Evolutionary conservation across 2,888 invertebrate species (phyloP).

Genomic region (Lathronympha strigana): DNA sequence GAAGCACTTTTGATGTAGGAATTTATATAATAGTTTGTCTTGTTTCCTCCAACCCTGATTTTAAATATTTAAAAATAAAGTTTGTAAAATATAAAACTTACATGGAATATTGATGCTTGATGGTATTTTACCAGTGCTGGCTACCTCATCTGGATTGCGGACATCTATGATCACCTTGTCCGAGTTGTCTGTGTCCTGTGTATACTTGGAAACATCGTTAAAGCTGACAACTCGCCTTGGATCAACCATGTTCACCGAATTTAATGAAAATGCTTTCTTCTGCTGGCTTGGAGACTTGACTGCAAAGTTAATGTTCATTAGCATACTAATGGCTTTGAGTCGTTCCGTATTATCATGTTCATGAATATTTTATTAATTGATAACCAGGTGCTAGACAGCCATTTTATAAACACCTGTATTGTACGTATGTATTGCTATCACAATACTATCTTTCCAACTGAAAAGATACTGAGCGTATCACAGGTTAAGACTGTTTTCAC

Average conservation of each 20-base stretch:
- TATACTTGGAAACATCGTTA: conserved; percentile 71
- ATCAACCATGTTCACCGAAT: conserved; percentile 63
- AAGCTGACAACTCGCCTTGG: conserved; percentile 69
- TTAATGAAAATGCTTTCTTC: conserved; percentile 43
- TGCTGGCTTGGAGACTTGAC: conserved; percentile 30
- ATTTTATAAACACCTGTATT: too few species aligned
- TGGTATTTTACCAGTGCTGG: conserved; percentile 88
- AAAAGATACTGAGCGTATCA: too few species aligned
- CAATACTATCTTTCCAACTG: too few species aligned
- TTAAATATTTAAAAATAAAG: background rate
- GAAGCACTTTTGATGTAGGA: too few species aligned
- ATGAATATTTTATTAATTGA: conserved; percentile 10
- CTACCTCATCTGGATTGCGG: conserved; percentile 88
- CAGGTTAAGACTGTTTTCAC: background rate
- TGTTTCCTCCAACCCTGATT: too few species aligned
- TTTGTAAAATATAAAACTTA: conserved; percentile 58
- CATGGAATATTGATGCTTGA: conserved; percentile 91
- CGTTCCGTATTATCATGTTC: background rate
- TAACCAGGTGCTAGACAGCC: background rate
- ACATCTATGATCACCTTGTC: conserved; percentile 89
- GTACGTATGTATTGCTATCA: too few species aligned
- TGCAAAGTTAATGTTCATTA: conserved; percentile 14
- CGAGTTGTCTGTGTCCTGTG: conserved; percentile 72
- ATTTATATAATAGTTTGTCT: too few species aligned
- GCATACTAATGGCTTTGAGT: background rate